A percentile compares a stretch with the other conserved stretches of the same genome.
phyloP scores from a whole-genome alignment of 2,888 invertebrate genomes.

The Holacanthella duospinosa region DNA sequence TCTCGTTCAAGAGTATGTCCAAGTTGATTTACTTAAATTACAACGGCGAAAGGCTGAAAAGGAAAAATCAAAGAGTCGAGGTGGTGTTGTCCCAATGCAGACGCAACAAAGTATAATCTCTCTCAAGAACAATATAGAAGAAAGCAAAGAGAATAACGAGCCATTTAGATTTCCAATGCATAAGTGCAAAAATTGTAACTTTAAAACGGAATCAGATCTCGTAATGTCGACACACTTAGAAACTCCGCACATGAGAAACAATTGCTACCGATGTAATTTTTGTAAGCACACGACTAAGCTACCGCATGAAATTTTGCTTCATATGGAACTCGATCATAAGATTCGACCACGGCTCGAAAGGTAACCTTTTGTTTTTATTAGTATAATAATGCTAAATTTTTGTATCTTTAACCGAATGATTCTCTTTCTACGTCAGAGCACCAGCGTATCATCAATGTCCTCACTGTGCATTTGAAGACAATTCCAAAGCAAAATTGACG shows the following conservation, averaged over 20 bases:
- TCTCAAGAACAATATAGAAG: constrained; percentile 70
- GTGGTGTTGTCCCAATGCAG: constrained; percentile 42
- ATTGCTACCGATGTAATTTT: constrained; percentile 62
- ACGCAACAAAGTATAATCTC: constrained; percentile 70
- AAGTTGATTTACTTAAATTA: constrained; percentile 76
- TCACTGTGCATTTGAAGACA: constrained; percentile 87
- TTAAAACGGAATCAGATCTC: constrained; percentile 73
- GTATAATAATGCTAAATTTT: background rate
- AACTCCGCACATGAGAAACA: constrained; percentile 82
- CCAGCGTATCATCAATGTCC: constrained; percentile 83
- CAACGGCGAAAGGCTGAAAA: constrained; percentile 73
- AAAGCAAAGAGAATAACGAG: constrained; percentile 73
- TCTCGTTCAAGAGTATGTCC: constrained; percentile 83
- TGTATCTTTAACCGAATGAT: background rate
- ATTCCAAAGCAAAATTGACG: constrained; percentile 79
- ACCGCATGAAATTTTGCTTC: constrained; percentile 77
- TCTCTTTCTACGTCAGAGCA: constrained; percentile 47
- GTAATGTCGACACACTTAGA: constrained; percentile 79
- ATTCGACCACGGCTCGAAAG: constrained; percentile 66
- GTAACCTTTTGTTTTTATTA: constrained; percentile 14
- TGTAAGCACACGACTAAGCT: constrained; percentile 70
- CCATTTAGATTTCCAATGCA: constrained; percentile 62
- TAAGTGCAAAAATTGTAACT: constrained; percentile 79
- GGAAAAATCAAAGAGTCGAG: constrained; percentile 52
- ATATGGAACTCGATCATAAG: constrained; percentile 84